phyloP scores from a whole-genome alignment of 2,113 vertebrate species.

The Glaucomys volans region DNA sequence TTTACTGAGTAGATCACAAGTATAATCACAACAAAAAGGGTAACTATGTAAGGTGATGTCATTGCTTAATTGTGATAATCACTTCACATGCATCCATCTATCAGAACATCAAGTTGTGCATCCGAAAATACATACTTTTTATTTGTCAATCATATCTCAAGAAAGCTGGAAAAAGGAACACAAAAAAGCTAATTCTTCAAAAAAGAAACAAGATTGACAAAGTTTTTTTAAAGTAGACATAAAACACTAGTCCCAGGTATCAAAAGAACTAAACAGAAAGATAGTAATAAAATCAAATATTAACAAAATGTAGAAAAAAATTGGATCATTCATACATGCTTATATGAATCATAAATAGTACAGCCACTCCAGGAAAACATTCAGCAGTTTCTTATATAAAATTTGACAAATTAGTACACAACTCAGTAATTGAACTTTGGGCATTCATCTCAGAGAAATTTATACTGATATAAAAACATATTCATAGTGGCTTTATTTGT shows the following conservation, averaged over 20 bases:
- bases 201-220: background rate
- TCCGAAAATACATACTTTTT: background rate
- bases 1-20: background rate
- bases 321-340: background rate
- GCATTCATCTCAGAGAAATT: background rate
- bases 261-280: constrained; percentile 6
- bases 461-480: background rate
- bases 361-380: background rate
- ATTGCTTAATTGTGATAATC: background rate
- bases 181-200: background rate
- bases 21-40: background rate
- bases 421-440: background rate
- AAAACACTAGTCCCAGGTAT: background rate
- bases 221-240: background rate
- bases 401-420: background rate
- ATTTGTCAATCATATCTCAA: background rate
- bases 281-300: background rate
- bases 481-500: background rate
- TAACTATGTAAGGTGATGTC: background rate
- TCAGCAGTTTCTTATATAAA: constrained; percentile 39
- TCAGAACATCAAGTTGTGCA: background rate
- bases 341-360: background rate
- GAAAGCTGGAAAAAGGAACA: background rate
- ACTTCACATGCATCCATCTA: background rate
- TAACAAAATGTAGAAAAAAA: background rate